Evolutionary conservation across 1,140 invertebrate species (phyloP), one percentile per base, ranked within the genome.

Genomic region (Phocides pigmalion): DNA sequence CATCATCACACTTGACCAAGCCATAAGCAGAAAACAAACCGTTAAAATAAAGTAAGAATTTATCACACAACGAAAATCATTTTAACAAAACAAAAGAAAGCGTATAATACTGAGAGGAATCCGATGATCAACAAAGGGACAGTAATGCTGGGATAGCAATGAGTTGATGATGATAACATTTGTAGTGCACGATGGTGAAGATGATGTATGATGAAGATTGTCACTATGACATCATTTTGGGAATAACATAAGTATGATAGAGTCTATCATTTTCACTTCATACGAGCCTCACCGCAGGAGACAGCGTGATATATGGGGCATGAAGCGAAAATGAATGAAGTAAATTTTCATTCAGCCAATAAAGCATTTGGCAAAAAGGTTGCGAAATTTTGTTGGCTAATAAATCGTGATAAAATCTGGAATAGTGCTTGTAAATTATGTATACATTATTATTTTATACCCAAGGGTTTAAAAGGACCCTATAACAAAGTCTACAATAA

Each of bases 181-280:
- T n/a, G n/a, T 35, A 35, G 32, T 35, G 32, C 11, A n/a, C n/a
- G n/a, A n/a, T n/a, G 32, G 11, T 11, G 32, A 35, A 35, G 1
- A 9, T 11, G 4, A 4, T n/a, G n/a, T 35, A 8, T 35, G 0
- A 3, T 22, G 2, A 22, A 2, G 0, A 12, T 11, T 11, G 9
- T n/a, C 32, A 35, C 32, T 35, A n/a, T n/a, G n/a, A n/a, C n/a
- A n/a, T n/a, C n/a, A n/a, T n/a, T 50, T 50, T 4, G 47, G 47
- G 47, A 28, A 50, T 50, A 50, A 53, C 50, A 53, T 53, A 37
- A 53, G 50, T 20, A 53, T 53, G 50, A 53, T 37, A 53, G 32
- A 53, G 16, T 37, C 16, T 9, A 16, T 16, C 37, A 53, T 53
- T 37, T 53, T 37, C 16, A 53, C 49, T 37, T 20, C 49, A 37